phyloP scores from a whole-genome alignment of 2,797 vertebrate genomes.

The Mus minutoides region DNA sequence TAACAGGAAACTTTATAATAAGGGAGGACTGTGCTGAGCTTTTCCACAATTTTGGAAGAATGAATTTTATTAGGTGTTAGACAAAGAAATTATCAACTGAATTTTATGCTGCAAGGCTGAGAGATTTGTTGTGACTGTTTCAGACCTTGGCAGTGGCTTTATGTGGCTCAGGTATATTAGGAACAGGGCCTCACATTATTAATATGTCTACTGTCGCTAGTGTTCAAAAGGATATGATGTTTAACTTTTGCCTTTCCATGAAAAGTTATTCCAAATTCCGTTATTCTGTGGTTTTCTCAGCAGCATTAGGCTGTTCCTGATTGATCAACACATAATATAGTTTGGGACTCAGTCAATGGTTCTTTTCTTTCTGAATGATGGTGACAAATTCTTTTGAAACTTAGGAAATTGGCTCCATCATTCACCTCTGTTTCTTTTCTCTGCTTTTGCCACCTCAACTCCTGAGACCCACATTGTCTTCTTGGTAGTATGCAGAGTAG shows the following conservation, averaged over 20 bases:
- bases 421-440: conserved; percentile 63
- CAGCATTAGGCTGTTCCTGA: conserved; percentile 67
- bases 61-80: conserved; percentile 89
- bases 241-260: conserved; percentile 82
- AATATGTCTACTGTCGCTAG: conserved; percentile 72
- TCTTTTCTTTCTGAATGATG: conserved; percentile 76
- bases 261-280: conserved; percentile 75
- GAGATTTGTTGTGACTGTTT: conserved; percentile 83
- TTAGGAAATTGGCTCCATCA: conserved; percentile 68
- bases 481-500: conserved; percentile 52
- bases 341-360: conserved; percentile 70
- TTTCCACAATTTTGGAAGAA: conserved; percentile 88
- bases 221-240: conserved; percentile 77
- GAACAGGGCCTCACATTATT: conserved; percentile 70
- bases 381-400: conserved; percentile 72
- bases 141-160: conserved; percentile 81
- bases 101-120: conserved; percentile 86
- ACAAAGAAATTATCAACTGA: conserved; percentile 89
- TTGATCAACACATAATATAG: conserved; percentile 71
- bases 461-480: conserved; percentile 71
- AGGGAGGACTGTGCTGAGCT: conserved; percentile 85
- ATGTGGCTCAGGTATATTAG: conserved; percentile 82
- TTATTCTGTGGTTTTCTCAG: conserved; percentile 70
- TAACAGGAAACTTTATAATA: conserved; percentile 88
- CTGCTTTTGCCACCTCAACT: conserved; percentile 52